phyloP scores from a whole-genome alignment of 2,797 vertebrate species.

The Pristis pectinata region DNA sequence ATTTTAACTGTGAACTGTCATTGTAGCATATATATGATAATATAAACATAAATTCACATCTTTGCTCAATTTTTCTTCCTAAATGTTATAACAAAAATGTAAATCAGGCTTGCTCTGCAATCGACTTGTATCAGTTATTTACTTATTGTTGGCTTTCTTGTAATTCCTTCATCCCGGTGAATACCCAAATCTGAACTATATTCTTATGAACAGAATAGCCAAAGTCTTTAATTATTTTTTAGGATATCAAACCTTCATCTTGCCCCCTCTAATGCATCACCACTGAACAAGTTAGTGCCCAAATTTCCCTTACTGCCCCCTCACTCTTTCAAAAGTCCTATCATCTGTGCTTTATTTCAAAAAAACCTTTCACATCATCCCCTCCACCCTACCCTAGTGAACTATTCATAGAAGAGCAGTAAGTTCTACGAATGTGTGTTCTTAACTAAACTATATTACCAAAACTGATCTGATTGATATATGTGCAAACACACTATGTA shows the following conservation, averaged over 20 bases:
- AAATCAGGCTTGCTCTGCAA: not conserved
- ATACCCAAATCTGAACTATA: not conserved
- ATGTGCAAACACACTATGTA: not conserved
- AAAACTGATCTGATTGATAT: not conserved
- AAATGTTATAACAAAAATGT: not conserved
- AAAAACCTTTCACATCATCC: too few relatives aligned
- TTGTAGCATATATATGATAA: not conserved
- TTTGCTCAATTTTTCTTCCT: not conserved
- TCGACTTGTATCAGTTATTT: not conserved
- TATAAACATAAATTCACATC: not conserved
- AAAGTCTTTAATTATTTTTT: not conserved
- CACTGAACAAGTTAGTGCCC: not conserved
- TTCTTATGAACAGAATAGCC: not conserved
- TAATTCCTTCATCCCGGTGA: not conserved
- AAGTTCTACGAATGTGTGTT: not conserved
- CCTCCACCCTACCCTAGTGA: not conserved
- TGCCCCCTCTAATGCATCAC: not conserved
- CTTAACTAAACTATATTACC: not conserved
- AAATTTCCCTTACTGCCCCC: too few relatives aligned
- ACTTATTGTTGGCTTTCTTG: not conserved
- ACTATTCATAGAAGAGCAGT: not conserved
- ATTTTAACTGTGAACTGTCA: not conserved
- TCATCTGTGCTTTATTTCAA: too few relatives aligned
- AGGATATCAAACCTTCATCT: not conserved
- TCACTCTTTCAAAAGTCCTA: not conserved